Evolutionary conservation across 2,888 invertebrate species (phyloP).

Genomic region (Amiota mariae): DNA sequence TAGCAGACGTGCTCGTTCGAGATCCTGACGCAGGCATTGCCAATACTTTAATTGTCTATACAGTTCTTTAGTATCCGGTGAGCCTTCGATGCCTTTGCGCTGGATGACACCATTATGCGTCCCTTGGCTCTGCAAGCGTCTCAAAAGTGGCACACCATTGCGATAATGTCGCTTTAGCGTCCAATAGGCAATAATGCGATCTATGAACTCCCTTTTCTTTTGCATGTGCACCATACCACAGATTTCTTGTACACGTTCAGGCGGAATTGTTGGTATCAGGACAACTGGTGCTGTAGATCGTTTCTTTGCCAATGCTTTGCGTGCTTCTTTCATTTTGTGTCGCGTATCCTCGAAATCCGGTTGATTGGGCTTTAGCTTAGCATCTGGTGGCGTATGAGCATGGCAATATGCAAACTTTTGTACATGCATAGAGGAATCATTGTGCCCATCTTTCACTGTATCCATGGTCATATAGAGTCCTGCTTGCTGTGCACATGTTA

Average conservation of each 20-base stretch:
- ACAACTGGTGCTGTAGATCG: slow-evolving; percentile 93
- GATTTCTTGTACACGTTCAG: slow-evolving; percentile 90
- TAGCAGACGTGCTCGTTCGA: slow-evolving; percentile 91
- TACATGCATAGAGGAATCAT: slow-evolving; percentile 85
- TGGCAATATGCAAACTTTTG: slow-evolving; percentile 98
- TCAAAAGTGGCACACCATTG: slow-evolving; percentile 94
- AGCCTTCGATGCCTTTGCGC: slow-evolving; percentile 77
- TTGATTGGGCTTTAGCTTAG: slow-evolving; percentile 71
- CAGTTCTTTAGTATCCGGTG: slow-evolving; percentile 82
- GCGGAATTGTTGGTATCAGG: slow-evolving; percentile 93
- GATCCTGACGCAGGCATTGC: slow-evolving; percentile 93
- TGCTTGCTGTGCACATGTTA: slow-evolving; percentile 98
- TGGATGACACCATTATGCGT: slow-evolving; percentile 74
- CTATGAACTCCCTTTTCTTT: slow-evolving; percentile 89
- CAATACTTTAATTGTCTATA: slow-evolving; percentile 93
- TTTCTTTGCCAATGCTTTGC: slow-evolving; percentile 90
- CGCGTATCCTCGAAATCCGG: slow-evolving; percentile 79
- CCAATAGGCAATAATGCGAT: slow-evolving; percentile 95
- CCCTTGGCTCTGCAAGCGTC: slow-evolving; percentile 83
- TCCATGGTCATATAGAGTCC: slow-evolving; percentile 97
- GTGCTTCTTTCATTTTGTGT: slow-evolving; percentile 89
- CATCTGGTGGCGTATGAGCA: slow-evolving; percentile 81
- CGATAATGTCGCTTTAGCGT: slow-evolving; percentile 94
- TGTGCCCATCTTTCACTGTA: slow-evolving; percentile 80
- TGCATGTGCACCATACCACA: slow-evolving; percentile 83